phyloP scores from a whole-genome alignment of 2,888 invertebrate species.

The Caenorhabditis zanzibari region DNA sequence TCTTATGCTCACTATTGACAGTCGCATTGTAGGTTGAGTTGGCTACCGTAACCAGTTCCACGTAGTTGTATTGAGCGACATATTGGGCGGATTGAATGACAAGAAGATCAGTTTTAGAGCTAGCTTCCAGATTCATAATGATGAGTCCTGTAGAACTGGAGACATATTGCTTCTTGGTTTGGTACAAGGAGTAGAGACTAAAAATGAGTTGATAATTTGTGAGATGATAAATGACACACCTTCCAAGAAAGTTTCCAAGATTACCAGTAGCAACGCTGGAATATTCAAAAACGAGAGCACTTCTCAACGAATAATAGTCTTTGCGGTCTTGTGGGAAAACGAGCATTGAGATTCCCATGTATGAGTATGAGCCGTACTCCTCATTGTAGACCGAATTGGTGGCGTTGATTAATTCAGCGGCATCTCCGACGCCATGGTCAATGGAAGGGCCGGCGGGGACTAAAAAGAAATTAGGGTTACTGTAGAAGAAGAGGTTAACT shows the following conservation, averaged over 20 bases:
- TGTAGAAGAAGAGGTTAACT: too few species aligned
- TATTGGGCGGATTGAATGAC: background rate
- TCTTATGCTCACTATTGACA: background rate
- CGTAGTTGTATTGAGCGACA: background rate
- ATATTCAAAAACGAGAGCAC: slow-evolving; percentile 6
- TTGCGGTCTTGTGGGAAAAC: slow-evolving; percentile 10
- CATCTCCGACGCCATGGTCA: background rate
- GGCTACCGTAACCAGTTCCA: background rate
- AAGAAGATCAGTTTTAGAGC: background rate
- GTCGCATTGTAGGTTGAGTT: slow-evolving; percentile 3
- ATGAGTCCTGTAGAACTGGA: background rate
- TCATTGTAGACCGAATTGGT: background rate
- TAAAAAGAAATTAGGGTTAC: background rate
- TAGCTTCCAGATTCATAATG: slow-evolving; percentile 20
- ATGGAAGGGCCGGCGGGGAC: slow-evolving; percentile 1
- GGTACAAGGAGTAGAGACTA: background rate
- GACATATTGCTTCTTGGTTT: background rate
- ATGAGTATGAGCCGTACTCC: background rate
- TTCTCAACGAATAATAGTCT: slow-evolving; percentile 12
- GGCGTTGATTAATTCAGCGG: background rate
- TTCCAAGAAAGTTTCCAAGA: background rate
- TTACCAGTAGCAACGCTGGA: background rate
- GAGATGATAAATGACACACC: background rate
- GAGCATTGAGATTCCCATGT: background rate
- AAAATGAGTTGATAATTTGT: background rate